Evolutionary conservation across 2,888 invertebrate species (phyloP), one percentile per base, ranked within the genome.

Genomic region (Ochropleura plecta): DNA sequence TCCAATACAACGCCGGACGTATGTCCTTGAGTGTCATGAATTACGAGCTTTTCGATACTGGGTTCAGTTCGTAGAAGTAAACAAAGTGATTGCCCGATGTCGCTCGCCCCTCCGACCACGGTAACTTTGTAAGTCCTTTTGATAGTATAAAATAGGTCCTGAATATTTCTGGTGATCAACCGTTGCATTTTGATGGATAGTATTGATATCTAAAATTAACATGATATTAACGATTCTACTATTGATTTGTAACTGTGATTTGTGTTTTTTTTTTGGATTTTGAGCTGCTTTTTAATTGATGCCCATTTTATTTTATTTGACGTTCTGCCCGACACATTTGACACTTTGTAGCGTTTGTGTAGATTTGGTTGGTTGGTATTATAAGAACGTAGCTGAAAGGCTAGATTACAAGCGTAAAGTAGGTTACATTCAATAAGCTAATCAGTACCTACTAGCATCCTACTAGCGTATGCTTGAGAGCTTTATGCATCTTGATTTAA

Each of bases 1-100:
- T 97, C 97, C 64, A 94, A 85, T 10, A 94, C 92, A 6, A 97
- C 92, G 0, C 97, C 97, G 3, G 93, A 91, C 6, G 93, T 93
- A 69, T 92, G 90, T 4, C 92, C 90, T 46, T 89, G 86, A 8
- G 91, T 90, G 89, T 97, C 97, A 86, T 97, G 97, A n/a, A 97
- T 82, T 20, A 97, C 95, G 67, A 97, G 91, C 87, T 97, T 97
- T 65, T 97, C 97, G 77, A 97, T 95, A 64, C 95, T 87, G 0
- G 97, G 96, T 42, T 97, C 97, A 77, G 97, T 95, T 86, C 97
- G 97, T 66, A 98, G 91, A 89, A 97, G 92, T 64, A 97, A 89
- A 55, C 97, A 93, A 46, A 97, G 89, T 0, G 96, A 94, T 91
- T 97, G 97, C 0, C 97, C 97, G 18, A 97, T 88, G 70, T 95